Base-by-base conservation (phyloP, 2,113 vertebrate species). In the Asarcornis scutulata region DNA sequence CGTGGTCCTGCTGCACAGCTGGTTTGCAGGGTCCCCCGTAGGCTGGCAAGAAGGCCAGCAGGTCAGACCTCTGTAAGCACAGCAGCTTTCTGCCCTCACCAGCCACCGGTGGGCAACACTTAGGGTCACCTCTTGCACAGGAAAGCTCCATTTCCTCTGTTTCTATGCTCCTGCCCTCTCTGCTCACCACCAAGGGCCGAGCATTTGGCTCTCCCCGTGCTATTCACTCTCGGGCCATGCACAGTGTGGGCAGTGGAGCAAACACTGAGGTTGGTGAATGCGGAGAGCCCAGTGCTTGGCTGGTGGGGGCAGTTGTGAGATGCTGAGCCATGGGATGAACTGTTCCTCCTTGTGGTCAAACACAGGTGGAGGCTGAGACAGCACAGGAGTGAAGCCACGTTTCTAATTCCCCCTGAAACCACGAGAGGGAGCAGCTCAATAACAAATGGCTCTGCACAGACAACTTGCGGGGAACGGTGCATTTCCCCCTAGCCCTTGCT, bases 371-470 rank as follows among this genome's bases (percentile, higher is more conserved):
- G 15, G 27, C 79, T 34, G 17, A 36, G 48, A 25, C 17, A 34
- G 4, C 1, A 5, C n/a, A 42, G 42, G 23, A 11, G 40, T 78
- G 64, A 89, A 81, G 31, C 42, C 0, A 0, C 11, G 48, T 7
- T 22, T 62, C 34, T 87, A 22, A 7, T 72, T 75, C 84, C 78
- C 58, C 11, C 52, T 52, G 9, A 12, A 88, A 62, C 95, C 96
- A 96, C 96, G 7, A 95, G 96, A 87, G 93, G 96, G 96, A 85
- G 96, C 88, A 96, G 12, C 34, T 85, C 78, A 38, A 17, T 79
- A 69, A 85, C 58, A 88, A 91, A 94, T 5, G 3, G 53, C 20
- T 59, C 69, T 31, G 22, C 38, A 25, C 29, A 64, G 52, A 6
- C 18, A 1, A 4, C n/a, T 7, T 15, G 53, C 23, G 25, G 12